These are phyloP conservation scores for Penelope pileata DNA, from an alignment of 2,113 vertebrate genomes.

Conservation along the genomic window DNA sequence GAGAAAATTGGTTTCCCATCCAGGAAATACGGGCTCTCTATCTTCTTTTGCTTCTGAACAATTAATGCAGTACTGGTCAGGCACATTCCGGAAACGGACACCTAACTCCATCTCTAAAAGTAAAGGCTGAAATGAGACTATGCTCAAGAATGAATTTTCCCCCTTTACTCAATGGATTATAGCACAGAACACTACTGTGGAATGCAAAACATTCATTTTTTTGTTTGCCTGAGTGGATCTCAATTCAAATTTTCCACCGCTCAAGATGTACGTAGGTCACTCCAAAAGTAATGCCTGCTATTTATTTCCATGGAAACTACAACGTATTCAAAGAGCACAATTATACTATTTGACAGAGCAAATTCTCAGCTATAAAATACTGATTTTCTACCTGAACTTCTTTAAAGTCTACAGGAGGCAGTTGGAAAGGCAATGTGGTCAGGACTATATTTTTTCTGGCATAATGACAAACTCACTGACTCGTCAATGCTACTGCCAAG, in stretches of 20 bases:
- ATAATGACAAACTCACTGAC: conserved; percentile 22
- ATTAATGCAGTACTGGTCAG: neutral
- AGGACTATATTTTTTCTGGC: neutral
- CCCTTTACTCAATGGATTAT: fast-evolving
- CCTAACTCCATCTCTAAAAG: neutral
- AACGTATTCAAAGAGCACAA: too few relatives aligned
- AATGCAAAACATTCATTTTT: neutral
- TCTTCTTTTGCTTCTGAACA: neutral
- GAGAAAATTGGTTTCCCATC: neutral
- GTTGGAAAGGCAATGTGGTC: neutral
- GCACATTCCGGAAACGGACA: neutral
- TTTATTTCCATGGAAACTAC: too few relatives aligned
- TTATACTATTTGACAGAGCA: too few relatives aligned
- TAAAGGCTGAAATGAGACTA: neutral
- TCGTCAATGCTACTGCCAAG: neutral
- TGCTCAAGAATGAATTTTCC: neutral
- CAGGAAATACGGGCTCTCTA: neutral
- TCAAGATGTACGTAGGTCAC: neutral
- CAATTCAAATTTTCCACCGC: neutral
- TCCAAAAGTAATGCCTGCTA: too few relatives aligned
- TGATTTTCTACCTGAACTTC: neutral
- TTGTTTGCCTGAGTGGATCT: neutral
- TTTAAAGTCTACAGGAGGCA: neutral
- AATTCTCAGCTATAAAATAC: too few relatives aligned
- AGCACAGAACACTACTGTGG: neutral